Base-by-base conservation (phyloP, 2,113 vertebrate species). In the Meriones unguiculatus region DNA sequence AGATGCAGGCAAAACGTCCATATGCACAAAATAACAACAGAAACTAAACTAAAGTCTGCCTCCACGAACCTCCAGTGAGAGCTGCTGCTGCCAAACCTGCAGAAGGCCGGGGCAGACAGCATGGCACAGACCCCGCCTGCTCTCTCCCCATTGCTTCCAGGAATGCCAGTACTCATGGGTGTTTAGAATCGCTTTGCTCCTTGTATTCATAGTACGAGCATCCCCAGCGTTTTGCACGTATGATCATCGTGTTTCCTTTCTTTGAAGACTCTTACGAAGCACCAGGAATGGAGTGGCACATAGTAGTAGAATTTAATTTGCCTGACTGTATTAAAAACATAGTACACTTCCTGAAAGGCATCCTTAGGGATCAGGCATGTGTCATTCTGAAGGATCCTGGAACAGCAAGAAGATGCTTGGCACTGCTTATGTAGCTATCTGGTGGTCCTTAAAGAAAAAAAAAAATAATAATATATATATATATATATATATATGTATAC, bases 251-350 rank as follows among this genome's bases (percentile, higher is more conserved):
- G 30, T 67, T 88, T 90, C 84, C 76, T 82, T 90, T 17, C 67
- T 32, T 15, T 69, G 62, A 78, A 81, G 85, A 78, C 25, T 65
- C 65, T 73, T 57, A 82, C 70, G 52, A 93, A 91, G 24, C 10
- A 28, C 62, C 57, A 87, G 73, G 92, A 90, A 65, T 62, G 28
- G 73, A 91, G 41, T 86, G 93, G 65, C 38, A 50, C 64, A 80
- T 38, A 50, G 86, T 38, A 50, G 86, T 32, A 64, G 54, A 41
- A 70, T 70, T 70, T 54, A 52, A 65, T 95, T 82, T 90, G 32
- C 17, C 28, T 87, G 80, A 59, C 28, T 25, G 24, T 52, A 75
- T 96, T 89, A 54, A 70, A 73, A 87, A 64, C 5, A 80, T 82
- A 28, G n/a, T 17, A 7, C 22, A 84, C 46, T 38, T 96, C 30